Evolutionary conservation across 2,797 vertebrate genomes (phyloP).

Genomic region (Bradypodion ventrale): DNA sequence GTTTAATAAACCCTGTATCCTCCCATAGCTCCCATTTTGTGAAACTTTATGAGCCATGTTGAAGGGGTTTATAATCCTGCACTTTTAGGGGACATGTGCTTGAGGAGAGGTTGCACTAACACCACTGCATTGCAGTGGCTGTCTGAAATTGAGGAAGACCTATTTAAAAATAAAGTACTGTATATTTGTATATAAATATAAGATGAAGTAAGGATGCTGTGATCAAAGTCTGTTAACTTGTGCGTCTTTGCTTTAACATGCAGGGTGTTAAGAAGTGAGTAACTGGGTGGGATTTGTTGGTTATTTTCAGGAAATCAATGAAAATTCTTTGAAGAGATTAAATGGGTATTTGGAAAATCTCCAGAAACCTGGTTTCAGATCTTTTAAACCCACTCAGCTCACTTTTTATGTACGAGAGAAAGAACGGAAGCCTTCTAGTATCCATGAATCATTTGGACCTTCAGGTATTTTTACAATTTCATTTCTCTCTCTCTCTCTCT

Average conservation of each 20-base stretch:
- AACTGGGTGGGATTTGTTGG: background rate
- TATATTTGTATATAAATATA: background rate
- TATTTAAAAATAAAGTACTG: background rate
- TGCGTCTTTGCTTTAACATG: constrained; percentile 4
- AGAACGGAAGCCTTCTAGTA: constrained; percentile 72
- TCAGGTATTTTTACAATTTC: constrained; percentile 73
- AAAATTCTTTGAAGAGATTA: constrained; percentile 94
- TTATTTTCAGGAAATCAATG: constrained; percentile 89
- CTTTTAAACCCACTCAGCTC: constrained; percentile 85
- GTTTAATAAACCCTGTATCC: too few relatives aligned
- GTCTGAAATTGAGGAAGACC: background rate
- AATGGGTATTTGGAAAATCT: constrained; percentile 94
- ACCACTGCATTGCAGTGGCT: too few relatives aligned
- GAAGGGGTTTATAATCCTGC: too few relatives aligned
- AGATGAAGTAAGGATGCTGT: background rate
- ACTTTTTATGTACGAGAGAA: constrained; percentile 93
- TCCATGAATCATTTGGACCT: constrained; percentile 71
- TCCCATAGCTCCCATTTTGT: too few relatives aligned
- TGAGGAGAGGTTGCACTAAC: too few relatives aligned
- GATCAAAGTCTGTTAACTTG: background rate
- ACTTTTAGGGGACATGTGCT: too few relatives aligned
- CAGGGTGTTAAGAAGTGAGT: background rate
- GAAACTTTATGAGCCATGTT: too few relatives aligned
- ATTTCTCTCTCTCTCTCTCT: background rate
- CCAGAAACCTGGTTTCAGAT: constrained; percentile 84